Conservation (phyloP, 2,113 vertebrate genomes). For the Syngnathus floridae region DNA sequence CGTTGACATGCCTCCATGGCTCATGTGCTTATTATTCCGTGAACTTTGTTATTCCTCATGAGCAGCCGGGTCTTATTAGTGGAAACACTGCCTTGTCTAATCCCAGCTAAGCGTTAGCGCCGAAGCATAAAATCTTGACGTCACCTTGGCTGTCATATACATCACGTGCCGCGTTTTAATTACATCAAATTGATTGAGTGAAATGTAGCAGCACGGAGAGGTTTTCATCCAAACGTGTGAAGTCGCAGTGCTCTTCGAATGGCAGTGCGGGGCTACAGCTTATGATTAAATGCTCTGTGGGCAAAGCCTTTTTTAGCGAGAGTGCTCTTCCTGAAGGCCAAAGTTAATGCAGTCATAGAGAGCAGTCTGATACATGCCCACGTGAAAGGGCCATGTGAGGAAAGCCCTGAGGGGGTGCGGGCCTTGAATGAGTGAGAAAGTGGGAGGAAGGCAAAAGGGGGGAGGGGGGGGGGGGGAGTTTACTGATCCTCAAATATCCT, state of each 20-base stretch:
- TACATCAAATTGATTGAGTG: conserved; percentile 3
- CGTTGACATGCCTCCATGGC: conserved; percentile 57
- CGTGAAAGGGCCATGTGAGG: conserved; percentile 60
- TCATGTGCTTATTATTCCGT: conserved; percentile 54
- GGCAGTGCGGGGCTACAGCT: conserved; percentile 54
- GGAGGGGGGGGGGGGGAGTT: conserved; percentile 34
- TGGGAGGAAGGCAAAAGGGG: conserved; percentile 40
- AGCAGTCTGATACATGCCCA: conserved; percentile 60
- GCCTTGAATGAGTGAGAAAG: conserved; percentile 55
- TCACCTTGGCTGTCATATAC: conserved; percentile 3
- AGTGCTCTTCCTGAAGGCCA: conserved; percentile 63
- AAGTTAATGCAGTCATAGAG: conserved; percentile 66
- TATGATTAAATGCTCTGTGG: conserved; percentile 62
- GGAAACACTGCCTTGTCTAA: conserved; percentile 45
- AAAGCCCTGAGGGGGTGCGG: conserved; percentile 55
- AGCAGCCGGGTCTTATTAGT: conserved; percentile 46
- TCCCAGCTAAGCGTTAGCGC: conserved; percentile 20
- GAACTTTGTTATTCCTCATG: conserved; percentile 62
- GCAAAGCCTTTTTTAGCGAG: conserved; percentile 51
- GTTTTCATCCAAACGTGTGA: conserved; percentile 46
- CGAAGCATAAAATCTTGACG: conserved; percentile 10
- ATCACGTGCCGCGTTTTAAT: not conserved
- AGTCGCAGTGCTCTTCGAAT: conserved; percentile 59
- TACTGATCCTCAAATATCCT: conserved; percentile 67
- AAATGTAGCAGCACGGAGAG: conserved; percentile 25